Base-by-base conservation (phyloP, 1,140 invertebrate species). In the Acromyrmex charruanus region DNA sequence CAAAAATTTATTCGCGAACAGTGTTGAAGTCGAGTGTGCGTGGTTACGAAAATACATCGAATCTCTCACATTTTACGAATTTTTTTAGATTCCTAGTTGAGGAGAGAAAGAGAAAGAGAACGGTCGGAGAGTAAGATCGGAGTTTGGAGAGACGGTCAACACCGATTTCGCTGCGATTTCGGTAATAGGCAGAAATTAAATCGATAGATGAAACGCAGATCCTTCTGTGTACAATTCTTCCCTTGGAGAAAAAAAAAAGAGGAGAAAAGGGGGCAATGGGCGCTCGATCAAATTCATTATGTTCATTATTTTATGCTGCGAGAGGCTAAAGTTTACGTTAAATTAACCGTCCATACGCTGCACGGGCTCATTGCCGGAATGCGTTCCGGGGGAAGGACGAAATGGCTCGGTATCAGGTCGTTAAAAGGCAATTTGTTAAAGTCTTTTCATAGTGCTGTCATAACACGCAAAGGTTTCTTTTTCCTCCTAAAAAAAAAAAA, bases 401-500 rank as follows among this genome's bases (percentile, higher is more conserved):
- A 74, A 84, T 84, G 35, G 68, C 80, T 25, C 10, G 69, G 68
- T 84, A 84, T 84, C 55, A 69, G 55, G 44, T 84, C 80, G 87
- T 89, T 85, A 89, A 88, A 88, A 86, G 88, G 59, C 87, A 89
- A 86, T 88, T 88, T 75, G 66, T 65, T 68, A 82, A 88, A 89
- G 77, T 86, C 81, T 31, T 49, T 51, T 71, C 69, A 74, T 77
- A 49, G 14, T 21, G 25, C 55, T 59, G 80, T 55, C 68, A 53
- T 82, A 82, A 84, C 80, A 84, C 80, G 80, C 80, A n/a, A 84
- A 44, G 80, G 53, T 55, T 63, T 84, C 72, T 75, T 44, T 55
- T 39, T 35, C 63, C 16, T 5, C 14, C 49, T 4, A 69, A n/a
- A 77, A 21, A 21, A 21, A 25, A n/a, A 63, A 69, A 69, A n/a